phyloP scores from a whole-genome alignment of 2,113 vertebrate species.

The Tachuris rubrigastra region DNA sequence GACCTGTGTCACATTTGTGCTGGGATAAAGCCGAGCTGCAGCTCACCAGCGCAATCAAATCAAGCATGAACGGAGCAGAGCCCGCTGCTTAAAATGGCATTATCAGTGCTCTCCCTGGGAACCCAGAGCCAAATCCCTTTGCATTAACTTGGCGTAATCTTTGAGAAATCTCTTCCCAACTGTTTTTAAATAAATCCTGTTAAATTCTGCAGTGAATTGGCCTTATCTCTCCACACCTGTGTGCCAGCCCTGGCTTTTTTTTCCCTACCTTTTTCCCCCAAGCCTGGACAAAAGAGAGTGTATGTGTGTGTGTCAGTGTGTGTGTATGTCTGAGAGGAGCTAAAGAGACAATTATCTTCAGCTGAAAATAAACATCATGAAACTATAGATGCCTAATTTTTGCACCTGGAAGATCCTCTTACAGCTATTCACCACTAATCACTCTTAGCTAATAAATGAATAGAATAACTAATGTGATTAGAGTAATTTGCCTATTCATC shows the following conservation, averaged over 20 bases:
- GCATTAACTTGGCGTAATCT: slow-evolving; percentile 33
- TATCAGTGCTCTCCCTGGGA: not conserved
- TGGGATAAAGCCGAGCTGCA: not conserved
- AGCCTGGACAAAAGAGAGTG: slow-evolving; percentile 35
- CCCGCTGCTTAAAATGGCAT: not conserved
- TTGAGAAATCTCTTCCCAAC: slow-evolving; percentile 44
- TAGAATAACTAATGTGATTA: slow-evolving; percentile 82
- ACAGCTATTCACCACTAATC: slow-evolving; percentile 76
- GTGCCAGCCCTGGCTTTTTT: not conserved
- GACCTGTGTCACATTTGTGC: fast-evolving
- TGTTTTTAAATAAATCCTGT: slow-evolving; percentile 42
- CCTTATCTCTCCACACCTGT: slow-evolving; percentile 45
- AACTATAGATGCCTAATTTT: slow-evolving; percentile 78
- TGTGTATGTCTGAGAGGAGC: slow-evolving; percentile 50
- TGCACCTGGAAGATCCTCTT: slow-evolving; percentile 76
- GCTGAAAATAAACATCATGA: slow-evolving; percentile 79
- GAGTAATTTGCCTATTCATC: slow-evolving; percentile 77
- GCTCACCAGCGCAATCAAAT: not conserved
- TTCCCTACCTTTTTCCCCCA: not conserved
- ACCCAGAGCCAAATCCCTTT: slow-evolving; percentile 4
- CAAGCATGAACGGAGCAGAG: not conserved
- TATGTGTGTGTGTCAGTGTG: not conserved
- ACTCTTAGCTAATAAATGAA: slow-evolving; percentile 79
- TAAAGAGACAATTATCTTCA: slow-evolving; percentile 73
- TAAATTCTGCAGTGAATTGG: slow-evolving; percentile 24